Conservation (phyloP, 2,888 invertebrate species). For the Orthonevra nobilis region DNA sequence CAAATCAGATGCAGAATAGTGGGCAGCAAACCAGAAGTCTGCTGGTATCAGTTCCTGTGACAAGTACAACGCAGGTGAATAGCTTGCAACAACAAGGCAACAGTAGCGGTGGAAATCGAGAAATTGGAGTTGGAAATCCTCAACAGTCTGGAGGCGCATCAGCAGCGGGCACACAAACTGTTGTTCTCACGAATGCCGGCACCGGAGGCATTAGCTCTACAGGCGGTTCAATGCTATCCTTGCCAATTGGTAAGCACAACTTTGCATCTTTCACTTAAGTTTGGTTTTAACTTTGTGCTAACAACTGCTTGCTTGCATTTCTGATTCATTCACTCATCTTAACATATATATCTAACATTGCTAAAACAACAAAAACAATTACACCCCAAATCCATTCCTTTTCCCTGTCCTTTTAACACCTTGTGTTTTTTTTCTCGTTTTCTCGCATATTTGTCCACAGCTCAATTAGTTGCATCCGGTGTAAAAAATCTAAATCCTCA, state of each 20-base stretch:
- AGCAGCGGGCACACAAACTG: constrained; percentile 79
- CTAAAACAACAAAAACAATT: constrained; percentile 40
- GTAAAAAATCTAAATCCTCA: constrained; percentile 82
- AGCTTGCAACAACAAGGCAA: constrained; percentile 74
- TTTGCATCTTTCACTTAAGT: constrained; percentile 7
- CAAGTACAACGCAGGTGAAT: constrained; percentile 77
- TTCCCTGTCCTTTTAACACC: constrained; percentile 18
- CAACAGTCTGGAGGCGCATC: constrained; percentile 76
- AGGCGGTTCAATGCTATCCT: constrained; percentile 82
- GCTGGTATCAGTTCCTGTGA: constrained; percentile 85
- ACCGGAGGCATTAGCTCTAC: constrained; percentile 47
- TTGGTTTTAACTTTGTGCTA: constrained; percentile 39
- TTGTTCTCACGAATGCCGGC: constrained; percentile 78
- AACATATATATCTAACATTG: constrained; percentile 64
- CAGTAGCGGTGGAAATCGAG: constrained; percentile 81
- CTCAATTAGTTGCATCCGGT: constrained; percentile 84
- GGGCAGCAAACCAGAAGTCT: constrained; percentile 81
- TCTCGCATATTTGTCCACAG: constrained; percentile 74
- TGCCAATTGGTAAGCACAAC: constrained; percentile 82
- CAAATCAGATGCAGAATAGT: constrained; percentile 59
- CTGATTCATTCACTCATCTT: constrained; percentile 57
- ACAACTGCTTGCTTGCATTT: constrained; percentile 64
- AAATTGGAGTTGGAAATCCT: constrained; percentile 82
- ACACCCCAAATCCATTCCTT: constrained; percentile 20
- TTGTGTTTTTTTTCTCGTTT: constrained; percentile 26